Evolutionary conservation across 2,888 invertebrate genomes (phyloP).

Genomic region (Flexamia atlantica): DNA sequence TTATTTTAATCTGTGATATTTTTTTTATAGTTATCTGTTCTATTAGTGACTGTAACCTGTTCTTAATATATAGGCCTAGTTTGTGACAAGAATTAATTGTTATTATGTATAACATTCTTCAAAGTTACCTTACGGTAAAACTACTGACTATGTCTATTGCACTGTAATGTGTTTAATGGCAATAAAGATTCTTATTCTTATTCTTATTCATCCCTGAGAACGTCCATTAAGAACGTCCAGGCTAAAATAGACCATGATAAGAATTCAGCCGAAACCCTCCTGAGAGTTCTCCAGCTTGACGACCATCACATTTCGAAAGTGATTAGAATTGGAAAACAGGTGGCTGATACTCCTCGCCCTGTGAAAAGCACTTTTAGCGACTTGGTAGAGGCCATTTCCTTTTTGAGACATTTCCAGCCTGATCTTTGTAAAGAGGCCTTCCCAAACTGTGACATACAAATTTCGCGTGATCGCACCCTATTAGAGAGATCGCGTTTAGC

Average conservation of each 20-base stretch:
- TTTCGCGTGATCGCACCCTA: conserved; percentile 4
- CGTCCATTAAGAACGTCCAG: neutral
- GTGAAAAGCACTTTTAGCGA: conserved; percentile 7
- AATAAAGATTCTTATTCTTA: too few relatives aligned
- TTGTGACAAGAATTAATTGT: too few relatives aligned
- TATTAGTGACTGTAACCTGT: too few relatives aligned
- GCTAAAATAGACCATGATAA: conserved; percentile 20
- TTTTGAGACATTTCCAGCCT: conserved; percentile 5
- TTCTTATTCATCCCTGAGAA: too few relatives aligned
- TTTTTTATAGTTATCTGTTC: too few relatives aligned
- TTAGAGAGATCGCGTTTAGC: conserved; percentile 13
- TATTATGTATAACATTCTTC: too few relatives aligned
- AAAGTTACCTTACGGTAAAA: too few relatives aligned
- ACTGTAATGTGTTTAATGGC: too few relatives aligned
- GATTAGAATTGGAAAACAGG: conserved; percentile 7
- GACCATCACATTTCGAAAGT: neutral
- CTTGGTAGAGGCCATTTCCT: conserved; percentile 5
- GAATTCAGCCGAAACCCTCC: neutral
- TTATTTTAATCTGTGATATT: too few relatives aligned
- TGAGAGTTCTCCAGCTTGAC: neutral
- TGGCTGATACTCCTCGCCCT: conserved; percentile 2
- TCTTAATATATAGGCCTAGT: too few relatives aligned
- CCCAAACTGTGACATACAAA: neutral
- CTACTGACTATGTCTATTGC: too few relatives aligned
- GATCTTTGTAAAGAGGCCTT: conserved; percentile 14